phyloP scores from a whole-genome alignment of 2,888 invertebrate species.

The Erpobdella octoculata region DNA sequence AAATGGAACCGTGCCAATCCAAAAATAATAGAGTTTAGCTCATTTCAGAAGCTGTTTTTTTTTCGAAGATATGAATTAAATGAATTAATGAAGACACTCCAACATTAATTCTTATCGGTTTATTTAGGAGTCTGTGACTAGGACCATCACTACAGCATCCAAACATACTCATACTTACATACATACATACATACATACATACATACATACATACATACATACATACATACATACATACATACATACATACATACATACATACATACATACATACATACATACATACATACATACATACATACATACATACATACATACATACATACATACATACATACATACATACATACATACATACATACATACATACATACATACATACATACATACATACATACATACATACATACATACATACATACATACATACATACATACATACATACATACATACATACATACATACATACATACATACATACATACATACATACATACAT shows the following conservation, averaged over 20 bases:
- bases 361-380: background rate
- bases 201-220: slow-evolving; percentile 1
- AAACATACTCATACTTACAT: too few relatives aligned
- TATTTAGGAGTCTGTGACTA: too few relatives aligned
- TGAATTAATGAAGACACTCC: too few relatives aligned
- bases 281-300: slow-evolving; percentile 18
- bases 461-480: slow-evolving; percentile 13
- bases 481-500: slow-evolving; percentile 19
- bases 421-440: slow-evolving; percentile 9
- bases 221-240: slow-evolving; percentile 12
- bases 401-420: slow-evolving; percentile 19
- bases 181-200: background rate
- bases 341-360: background rate
- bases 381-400: slow-evolving; percentile 17
- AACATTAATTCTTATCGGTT: too few relatives aligned
- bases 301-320: slow-evolving; percentile 19
- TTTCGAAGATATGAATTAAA: too few relatives aligned
- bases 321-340: slow-evolving; percentile 17
- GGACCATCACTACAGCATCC: too few relatives aligned
- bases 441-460: background rate
- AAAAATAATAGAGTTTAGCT: too few relatives aligned
- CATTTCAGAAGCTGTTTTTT: too few relatives aligned
- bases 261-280: slow-evolving; percentile 13
- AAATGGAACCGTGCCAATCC: too few relatives aligned
- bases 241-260: slow-evolving; percentile 19